Evolutionary conservation across 2,797 vertebrate genomes (phyloP).

Genomic region (Platalea minor): DNA sequence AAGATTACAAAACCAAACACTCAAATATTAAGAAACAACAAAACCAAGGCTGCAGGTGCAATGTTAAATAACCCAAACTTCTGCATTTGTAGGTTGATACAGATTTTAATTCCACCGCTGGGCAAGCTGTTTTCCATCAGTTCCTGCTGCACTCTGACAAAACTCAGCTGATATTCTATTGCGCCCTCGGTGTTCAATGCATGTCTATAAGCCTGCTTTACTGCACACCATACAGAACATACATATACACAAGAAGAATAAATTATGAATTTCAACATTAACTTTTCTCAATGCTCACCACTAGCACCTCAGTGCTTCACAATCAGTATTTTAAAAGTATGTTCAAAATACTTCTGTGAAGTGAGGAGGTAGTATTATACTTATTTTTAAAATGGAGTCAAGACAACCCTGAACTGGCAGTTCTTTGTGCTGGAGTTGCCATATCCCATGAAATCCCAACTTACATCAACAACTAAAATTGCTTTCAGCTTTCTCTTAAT

Average conservation of each 20-base stretch:
- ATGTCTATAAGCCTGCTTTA: background rate
- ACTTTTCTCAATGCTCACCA: background rate
- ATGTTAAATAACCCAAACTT: background rate
- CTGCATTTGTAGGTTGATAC: background rate
- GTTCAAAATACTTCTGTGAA: background rate
- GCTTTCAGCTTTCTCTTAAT: background rate
- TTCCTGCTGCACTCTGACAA: background rate
- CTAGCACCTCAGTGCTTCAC: background rate
- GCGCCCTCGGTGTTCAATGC: background rate
- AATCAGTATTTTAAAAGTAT: background rate
- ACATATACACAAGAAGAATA: background rate
- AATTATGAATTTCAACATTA: background rate
- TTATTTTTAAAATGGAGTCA: background rate
- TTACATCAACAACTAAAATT: background rate
- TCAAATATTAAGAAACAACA: background rate
- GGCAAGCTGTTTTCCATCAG: background rate
- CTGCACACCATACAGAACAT: background rate
- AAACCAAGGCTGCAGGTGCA: background rate
- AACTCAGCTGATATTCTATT: background rate
- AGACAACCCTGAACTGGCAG: background rate
- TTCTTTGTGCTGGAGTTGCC: background rate
- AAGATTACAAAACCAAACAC: background rate
- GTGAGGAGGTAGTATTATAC: background rate
- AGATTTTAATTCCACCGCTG: background rate
- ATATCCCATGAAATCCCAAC: background rate